Base-by-base conservation (phyloP, 2,113 vertebrate species). In the Anolis carolinensis region DNA sequence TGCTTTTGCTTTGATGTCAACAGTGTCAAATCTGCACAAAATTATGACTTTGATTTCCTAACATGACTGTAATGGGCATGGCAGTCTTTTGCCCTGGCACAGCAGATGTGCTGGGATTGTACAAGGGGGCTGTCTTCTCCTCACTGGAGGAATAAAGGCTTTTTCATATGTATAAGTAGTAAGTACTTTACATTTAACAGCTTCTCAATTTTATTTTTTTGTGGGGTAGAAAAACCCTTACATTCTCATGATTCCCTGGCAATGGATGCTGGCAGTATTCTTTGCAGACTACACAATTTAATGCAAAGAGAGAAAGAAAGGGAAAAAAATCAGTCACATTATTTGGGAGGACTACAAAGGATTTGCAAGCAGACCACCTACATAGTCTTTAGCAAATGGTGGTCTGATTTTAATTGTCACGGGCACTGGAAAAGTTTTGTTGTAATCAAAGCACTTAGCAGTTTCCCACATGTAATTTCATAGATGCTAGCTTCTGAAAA, bases 361-460 rank as follows among this genome's bases (percentile, higher is more conserved):
- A 18, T 62, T 36, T 85, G 68, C 86, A 50, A 85, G 39, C 3
- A 91, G 87, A 65, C 83, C 8, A 32, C 84, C 76, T 91, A 84
- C 88, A 73, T 85, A 91, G 89, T 71, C 44, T 55, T 79, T 27
- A 79, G 62, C 59, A 81, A 93, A 91, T 87, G 55, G 86, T 84
- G 89, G 91, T 92, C 32, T 63, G 82, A 25, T 94, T 93, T 93
- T 94, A 94, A 95, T 93, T 93, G 92, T 92, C 94, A 59, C 84
- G 30, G 80, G 84, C 86, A 91, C 76, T 83, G 83, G 83, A 84
- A 83, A 55, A 84, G 81, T 0, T 65, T 83, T 50, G 72, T 71
- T 81, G 25, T 72, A 25, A 79, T 84, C 52, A 30, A 76, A 10
- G 74, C 55, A 87, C 88, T 91, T 89, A 83, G 92, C 84, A 89